A percentile compares a stretch with the other conserved stretches of the same genome.
These are phyloP conservation scores for Pemphredon lugubris DNA, from an alignment of 2,888 invertebrate genomes.

Conservation along the genomic window DNA sequence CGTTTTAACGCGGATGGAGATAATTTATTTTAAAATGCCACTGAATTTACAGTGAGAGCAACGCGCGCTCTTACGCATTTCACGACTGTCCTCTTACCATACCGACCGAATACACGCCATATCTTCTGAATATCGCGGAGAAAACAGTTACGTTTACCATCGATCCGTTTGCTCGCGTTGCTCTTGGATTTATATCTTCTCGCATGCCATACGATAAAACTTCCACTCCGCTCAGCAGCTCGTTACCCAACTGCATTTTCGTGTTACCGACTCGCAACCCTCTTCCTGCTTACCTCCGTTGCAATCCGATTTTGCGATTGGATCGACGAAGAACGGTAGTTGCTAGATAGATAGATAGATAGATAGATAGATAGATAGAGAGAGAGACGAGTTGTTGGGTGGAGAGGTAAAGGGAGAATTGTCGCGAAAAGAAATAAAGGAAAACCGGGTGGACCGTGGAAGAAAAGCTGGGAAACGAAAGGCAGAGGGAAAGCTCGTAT, in stretches of 20 bases:
- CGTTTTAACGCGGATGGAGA: neutral
- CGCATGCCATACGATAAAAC: constrained; percentile 46
- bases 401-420: constrained; percentile 28
- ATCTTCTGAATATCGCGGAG: too few species aligned
- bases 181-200: constrained; percentile 44
- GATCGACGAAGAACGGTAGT: constrained; percentile 42
- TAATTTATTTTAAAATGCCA: too few species aligned
- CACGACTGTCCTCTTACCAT: too few species aligned
- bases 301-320: constrained; percentile 54
- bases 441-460: neutral
- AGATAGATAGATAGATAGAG: too few species aligned
- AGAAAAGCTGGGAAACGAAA: constrained; percentile 4
- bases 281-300: constrained; percentile 1
- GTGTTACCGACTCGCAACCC: constrained; percentile 12
- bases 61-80: too few species aligned
- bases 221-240: constrained; percentile 52
- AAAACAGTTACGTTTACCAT: too few species aligned
- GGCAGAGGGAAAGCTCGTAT: constrained; percentile 29
- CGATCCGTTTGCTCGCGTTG: constrained; percentile 44
- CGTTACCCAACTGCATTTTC: constrained; percentile 54
- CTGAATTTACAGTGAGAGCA: too few species aligned
- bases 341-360: constrained; percentile 23
- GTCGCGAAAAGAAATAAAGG: constrained; percentile 24
- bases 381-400: too few species aligned
- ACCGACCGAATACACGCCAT: too few species aligned